Base-by-base conservation (phyloP, 2,888 invertebrate genomes). In the Salticus scenicus region DNA sequence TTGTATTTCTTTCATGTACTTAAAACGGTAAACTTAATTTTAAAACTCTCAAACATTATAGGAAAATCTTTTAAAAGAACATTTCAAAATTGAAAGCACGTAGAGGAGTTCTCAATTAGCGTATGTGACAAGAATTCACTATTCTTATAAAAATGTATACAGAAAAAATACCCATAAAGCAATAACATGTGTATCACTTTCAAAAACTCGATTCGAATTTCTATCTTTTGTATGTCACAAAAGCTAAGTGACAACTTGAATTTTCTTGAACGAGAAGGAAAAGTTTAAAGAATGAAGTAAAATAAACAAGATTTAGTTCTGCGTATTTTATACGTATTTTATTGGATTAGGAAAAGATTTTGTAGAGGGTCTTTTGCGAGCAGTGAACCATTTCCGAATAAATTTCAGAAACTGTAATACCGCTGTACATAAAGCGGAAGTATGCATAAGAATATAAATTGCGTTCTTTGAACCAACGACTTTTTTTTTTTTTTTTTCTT, bases 281-380 rank as follows among this genome's bases (percentile, higher is more conserved):
- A 47, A 47, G 10, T 47, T 47, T 47, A 47, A 47, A 47, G 42
- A 47, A 47, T 47, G 42, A 47, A 47, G 10, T 47, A 14, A 17
- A 47, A 47, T 47, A 47, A 47, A 47, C 42, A 47, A 47, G 42
- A 47, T 47, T 47, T 47, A 47, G 42, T 47, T 47, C 17, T 17
- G 10, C 42, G 42, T 47, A 17, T 47, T 47, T 47, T 47, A 47
- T 47, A 47, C 42, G 7, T 47, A 47, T 47, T 47, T 47, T 47
- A 47, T 47, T 47, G 42, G 42, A 47, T 47, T 47, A 47, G 42
- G 42, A 14, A 47, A 47, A 47, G 42, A 47, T 47, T 47, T 47
- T 17, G 7, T 47, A 2, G 42, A 47, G 42, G 42, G 42, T 47
- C 42, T 47, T 47, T 47, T 5, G 42, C 17, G 42, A 47, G 42